These are phyloP conservation scores for Xiphias gladius DNA, from an alignment of 2,113 vertebrate genomes.

Conservation along the genomic window DNA sequence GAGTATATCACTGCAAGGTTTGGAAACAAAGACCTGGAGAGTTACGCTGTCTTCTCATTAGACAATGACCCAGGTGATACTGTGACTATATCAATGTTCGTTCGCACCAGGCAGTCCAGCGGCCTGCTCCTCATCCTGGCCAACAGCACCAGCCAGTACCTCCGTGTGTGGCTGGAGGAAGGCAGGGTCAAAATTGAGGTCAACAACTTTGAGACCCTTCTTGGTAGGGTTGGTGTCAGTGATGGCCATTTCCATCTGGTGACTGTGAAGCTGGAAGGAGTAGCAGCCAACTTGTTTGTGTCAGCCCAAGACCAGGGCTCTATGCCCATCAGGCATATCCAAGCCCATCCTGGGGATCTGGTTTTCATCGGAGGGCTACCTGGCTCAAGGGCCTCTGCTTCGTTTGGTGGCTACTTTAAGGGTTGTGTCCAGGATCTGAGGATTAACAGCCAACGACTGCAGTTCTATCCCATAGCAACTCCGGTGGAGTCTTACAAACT, in stretches of 20 bases:
- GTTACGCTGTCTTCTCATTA: conserved; percentile 87
- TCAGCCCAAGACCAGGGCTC: conserved; percentile 85
- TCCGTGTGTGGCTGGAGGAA: conserved; percentile 86
- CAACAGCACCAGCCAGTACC: conserved; percentile 82
- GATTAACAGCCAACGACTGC: conserved; percentile 85
- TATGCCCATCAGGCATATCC: conserved; percentile 76
- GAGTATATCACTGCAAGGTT: conserved; percentile 91
- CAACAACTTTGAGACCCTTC: conserved; percentile 81
- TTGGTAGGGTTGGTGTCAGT: conserved; percentile 68
- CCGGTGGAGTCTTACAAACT: conserved; percentile 64
- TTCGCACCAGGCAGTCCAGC: conserved; percentile 84
- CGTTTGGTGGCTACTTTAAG: conserved; percentile 89
- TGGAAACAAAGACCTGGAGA: conserved; percentile 84
- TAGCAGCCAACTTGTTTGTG: conserved; percentile 80
- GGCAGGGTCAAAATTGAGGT: conserved; percentile 84
- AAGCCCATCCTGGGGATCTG: conserved; percentile 76
- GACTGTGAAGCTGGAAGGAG: conserved; percentile 85
- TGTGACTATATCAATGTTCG: conserved; percentile 89
- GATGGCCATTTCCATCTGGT: conserved; percentile 90
- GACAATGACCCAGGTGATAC: conserved; percentile 73
- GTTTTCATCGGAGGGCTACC: conserved; percentile 90
- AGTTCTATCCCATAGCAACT: conserved; percentile 87
- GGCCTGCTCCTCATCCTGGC: conserved; percentile 88
- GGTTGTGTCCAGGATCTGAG: conserved; percentile 94
- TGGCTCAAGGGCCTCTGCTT: conserved; percentile 79